Evolutionary conservation across 2,888 invertebrate species (phyloP), one percentile per base, ranked within the genome.

Genomic region (Coleophora flavipennella): DNA sequence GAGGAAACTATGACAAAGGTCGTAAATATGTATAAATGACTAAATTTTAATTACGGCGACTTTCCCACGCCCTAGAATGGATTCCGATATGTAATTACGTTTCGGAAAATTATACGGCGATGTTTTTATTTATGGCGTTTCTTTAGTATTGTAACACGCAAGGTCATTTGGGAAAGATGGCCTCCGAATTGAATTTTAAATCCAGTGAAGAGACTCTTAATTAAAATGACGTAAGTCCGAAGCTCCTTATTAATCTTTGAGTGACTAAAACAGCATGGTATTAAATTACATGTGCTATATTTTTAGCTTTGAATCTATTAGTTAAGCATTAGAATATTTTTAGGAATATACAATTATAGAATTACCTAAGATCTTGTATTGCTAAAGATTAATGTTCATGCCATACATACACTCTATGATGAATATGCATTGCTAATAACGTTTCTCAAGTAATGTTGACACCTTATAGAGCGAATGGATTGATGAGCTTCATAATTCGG

Each of bases 21-120:
- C 49, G 63, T 35, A 35, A 67, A 70, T 69, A n/a, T n/a, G n/a
- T 70, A 76, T 77, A 78, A 78, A 79, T 76, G 77, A 76, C 60
- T 59, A 69, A 73, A 74, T 74, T 65, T 72, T 74, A 75, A 72
- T 74, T 77, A 67, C 65, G 59, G 59, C 63, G 62, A 61, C 56
- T 64, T 62, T 59, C 55, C 70, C 75, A 74, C 78, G 68, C 77
- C 77, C 69, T 68, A 63, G 59, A 70, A 72, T 65, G 20, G 20
- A 20, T 20, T 20, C 20, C 6, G 70, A 71, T 69, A 69, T 71
- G 73, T 67, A 77, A 78, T 74, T 78, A 73, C 62, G 59, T 62
- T 65, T 72, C 63, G 60, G 64, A 76, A 79, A 81, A 4, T 80
- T 75, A 74, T 62, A 75, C 62, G 53, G 64, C 62, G 56, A 67